phyloP scores from a whole-genome alignment of 1,140 invertebrate species.

The Augochlora pura region DNA sequence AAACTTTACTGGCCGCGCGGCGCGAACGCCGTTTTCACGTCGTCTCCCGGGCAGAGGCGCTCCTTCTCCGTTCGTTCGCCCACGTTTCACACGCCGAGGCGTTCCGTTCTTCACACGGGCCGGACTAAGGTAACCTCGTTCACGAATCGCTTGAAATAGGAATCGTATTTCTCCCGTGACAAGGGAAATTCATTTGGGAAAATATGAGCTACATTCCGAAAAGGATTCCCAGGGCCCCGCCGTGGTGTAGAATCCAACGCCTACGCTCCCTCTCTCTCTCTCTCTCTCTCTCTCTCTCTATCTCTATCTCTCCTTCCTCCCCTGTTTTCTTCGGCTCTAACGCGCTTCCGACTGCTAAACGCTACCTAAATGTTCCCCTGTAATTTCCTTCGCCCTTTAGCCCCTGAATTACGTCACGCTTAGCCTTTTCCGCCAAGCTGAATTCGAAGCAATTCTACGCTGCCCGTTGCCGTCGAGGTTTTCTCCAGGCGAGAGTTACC shows the following conservation, averaged over 20 bases:
- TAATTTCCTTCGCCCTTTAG: no score
- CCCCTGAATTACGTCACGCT: no score
- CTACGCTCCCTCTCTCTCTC: neutral
- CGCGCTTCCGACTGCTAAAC: neutral
- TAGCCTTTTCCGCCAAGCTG: no score
- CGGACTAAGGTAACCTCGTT: constrained; percentile 24
- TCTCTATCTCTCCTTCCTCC: no score
- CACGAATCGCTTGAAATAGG: constrained; percentile 33
- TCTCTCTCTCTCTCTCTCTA: neutral
- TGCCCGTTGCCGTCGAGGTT: no score
- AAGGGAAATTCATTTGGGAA: constrained; percentile 59
- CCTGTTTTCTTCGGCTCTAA: neutral
- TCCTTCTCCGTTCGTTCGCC: constrained; percentile 3
- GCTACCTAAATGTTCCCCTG: no score
- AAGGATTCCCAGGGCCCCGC: constrained; percentile 7
- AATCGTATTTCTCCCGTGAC: constrained; percentile 48
- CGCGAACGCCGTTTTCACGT: constrained; percentile 29
- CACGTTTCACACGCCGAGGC: constrained; percentile 7
- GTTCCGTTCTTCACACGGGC: neutral
- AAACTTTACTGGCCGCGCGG: constrained; percentile 60
- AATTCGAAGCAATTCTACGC: no score
- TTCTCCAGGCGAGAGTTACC: no score
- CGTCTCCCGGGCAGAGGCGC: constrained; percentile 8
- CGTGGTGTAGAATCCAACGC: constrained; percentile 6
- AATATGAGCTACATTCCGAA: constrained; percentile 46